phyloP scores from a whole-genome alignment of 2,797 vertebrate genomes.

The Staurois parvus region DNA sequence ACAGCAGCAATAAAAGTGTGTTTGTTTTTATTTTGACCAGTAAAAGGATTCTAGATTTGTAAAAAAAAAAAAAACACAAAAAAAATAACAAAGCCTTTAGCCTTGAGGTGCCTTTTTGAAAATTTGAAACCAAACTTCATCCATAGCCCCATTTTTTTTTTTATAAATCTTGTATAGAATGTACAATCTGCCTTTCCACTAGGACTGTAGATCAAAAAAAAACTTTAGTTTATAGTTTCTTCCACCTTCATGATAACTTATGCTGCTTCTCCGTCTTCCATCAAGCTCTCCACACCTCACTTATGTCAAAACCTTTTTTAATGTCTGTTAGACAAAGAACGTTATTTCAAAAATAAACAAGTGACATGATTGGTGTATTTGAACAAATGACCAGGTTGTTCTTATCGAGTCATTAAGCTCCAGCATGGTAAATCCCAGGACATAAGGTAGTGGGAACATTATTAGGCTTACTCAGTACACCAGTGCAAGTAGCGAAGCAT shows the following conservation, averaged over 20 bases:
- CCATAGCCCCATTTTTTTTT: slow-evolving; percentile 72
- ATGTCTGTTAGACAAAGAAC: slow-evolving; percentile 71
- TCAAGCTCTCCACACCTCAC: slow-evolving; percentile 75
- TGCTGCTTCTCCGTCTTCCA: slow-evolving; percentile 85
- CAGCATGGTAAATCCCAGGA: background rate
- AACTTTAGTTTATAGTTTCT: slow-evolving; percentile 76
- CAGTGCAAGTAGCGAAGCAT: too few relatives aligned
- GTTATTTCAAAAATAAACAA: slow-evolving; percentile 46
- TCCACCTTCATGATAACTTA: slow-evolving; percentile 77
- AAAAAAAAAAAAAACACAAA: slow-evolving; percentile 67
- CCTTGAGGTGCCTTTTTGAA: slow-evolving; percentile 97
- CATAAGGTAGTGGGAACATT: background rate
- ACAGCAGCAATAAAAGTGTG: slow-evolving; percentile 90
- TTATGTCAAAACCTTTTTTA: slow-evolving; percentile 66
- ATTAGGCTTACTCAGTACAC: too few relatives aligned
- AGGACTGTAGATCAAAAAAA: slow-evolving; percentile 73
- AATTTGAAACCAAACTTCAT: slow-evolving; percentile 84
- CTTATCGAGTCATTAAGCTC: background rate
- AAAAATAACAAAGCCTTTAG: slow-evolving; percentile 78
- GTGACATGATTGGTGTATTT: slow-evolving; percentile 38
- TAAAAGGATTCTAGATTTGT: slow-evolving; percentile 87
- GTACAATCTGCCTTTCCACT: slow-evolving; percentile 76
- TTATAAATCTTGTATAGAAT: slow-evolving; percentile 81
- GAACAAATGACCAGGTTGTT: slow-evolving; percentile 12
- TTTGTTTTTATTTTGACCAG: slow-evolving; percentile 80